Evolutionary conservation across 2,797 vertebrate species (phyloP).

Genomic region (Melanotaenia maccullochi): DNA sequence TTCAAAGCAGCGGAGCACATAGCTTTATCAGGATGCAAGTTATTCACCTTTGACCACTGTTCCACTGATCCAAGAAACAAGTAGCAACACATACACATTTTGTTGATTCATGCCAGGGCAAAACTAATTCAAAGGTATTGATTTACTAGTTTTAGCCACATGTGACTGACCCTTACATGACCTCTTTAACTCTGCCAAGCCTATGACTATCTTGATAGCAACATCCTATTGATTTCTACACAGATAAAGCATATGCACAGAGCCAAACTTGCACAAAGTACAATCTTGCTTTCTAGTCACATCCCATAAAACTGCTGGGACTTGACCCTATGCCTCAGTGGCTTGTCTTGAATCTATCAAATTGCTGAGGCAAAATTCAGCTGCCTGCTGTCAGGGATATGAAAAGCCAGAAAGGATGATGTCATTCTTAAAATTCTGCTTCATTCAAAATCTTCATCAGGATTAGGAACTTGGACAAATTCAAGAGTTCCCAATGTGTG

Average conservation of each 20-base stretch:
- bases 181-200: constrained; percentile 48
- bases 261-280: constrained; percentile 55
- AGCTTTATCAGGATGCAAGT: constrained; percentile 44
- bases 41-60: constrained; percentile 50
- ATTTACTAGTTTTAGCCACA: constrained; percentile 74
- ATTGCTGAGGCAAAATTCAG: constrained; percentile 72
- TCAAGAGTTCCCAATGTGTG: constrained; percentile 30
- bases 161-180: constrained; percentile 61
- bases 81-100: constrained; percentile 33
- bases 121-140: constrained; percentile 69
- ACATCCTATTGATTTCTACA: constrained; percentile 67
- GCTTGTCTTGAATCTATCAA: constrained; percentile 76
- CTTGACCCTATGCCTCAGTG: constrained; percentile 72
- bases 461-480: constrained; percentile 28
- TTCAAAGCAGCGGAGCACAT: constrained; percentile 1
- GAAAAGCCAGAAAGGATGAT: constrained; percentile 68
- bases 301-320: constrained; percentile 68
- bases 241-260: constrained; percentile 49
- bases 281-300: constrained; percentile 71
- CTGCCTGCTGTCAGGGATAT: constrained; percentile 67
- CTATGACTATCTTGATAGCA: constrained; percentile 64
- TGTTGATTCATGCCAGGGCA: constrained; percentile 41
- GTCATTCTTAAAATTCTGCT: constrained; percentile 65
- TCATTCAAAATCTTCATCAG: constrained; percentile 37
- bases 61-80: constrained; percentile 15